Conservation (phyloP, 2,113 vertebrate species). For the Channa argus region DNA sequence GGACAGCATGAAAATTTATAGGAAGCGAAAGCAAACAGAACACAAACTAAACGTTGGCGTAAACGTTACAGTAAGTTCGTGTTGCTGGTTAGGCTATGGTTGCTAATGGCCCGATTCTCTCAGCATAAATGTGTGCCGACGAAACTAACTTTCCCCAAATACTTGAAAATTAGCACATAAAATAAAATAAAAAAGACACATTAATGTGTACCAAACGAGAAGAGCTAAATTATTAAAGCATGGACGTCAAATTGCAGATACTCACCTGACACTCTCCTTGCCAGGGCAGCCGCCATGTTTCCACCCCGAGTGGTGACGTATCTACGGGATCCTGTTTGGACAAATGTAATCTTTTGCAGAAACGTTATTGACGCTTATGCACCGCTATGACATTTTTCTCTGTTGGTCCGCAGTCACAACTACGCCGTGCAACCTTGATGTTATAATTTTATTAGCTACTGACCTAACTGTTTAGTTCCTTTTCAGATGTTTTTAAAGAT, state of each 20-base stretch:
- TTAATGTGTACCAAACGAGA: too few species aligned
- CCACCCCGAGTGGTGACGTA: background rate
- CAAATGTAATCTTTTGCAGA: background rate
- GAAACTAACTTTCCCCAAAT: too few species aligned
- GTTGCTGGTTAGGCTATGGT: background rate
- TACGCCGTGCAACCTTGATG: too few species aligned
- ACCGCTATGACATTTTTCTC: too few species aligned
- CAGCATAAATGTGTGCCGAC: too few species aligned
- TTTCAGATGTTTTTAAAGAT: too few species aligned
- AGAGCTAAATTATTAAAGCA: background rate
- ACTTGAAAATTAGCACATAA: too few species aligned
- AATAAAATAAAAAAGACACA: too few species aligned
- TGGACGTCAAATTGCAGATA: slow-evolving; percentile 27
- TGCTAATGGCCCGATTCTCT: background rate
- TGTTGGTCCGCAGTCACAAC: too few species aligned
- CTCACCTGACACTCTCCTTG: slow-evolving; percentile 71
- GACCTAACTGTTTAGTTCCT: too few species aligned
- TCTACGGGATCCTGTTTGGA: slow-evolving; percentile 60
- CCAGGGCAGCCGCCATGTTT: slow-evolving; percentile 79
- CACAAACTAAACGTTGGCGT: background rate
- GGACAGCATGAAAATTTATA: slow-evolving; percentile 21
- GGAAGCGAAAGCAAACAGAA: background rate
- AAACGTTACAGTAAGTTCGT: too few species aligned
- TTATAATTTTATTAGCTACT: too few species aligned
- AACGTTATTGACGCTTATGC: accelerated